Percentiles rank a stretch among this genome's conserved stretches.
phyloP scores from a whole-genome alignment of 2,888 invertebrate species.

The Colostygia pectinataria region DNA sequence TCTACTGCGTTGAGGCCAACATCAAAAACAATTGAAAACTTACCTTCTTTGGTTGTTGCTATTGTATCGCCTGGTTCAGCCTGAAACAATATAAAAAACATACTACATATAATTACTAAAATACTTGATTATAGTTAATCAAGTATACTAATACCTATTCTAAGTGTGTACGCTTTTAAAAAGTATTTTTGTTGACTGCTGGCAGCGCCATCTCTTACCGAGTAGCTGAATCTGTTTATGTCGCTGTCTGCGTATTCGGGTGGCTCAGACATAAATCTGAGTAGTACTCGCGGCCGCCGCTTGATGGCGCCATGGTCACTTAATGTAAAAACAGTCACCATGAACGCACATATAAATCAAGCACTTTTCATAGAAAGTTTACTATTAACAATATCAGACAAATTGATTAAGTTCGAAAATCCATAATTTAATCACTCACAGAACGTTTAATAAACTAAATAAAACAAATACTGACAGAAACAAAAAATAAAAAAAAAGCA shows the following conservation, averaged over 20 bases:
- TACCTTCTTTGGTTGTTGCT: constrained; percentile 95
- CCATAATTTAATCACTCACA: constrained; percentile 12
- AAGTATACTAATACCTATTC: too few species aligned
- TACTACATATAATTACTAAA: neutral
- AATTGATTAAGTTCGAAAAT: constrained; percentile 4
- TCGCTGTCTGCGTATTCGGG: constrained; percentile 46
- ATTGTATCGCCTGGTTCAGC: constrained; percentile 89
- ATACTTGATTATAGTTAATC: too few species aligned
- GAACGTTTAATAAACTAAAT: neutral
- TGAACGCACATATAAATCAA: constrained; percentile 71
- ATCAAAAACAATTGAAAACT: constrained; percentile 9
- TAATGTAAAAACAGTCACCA: constrained; percentile 87
- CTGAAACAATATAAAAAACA: constrained; percentile 66
- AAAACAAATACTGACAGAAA: neutral
- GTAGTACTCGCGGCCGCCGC: constrained; percentile 80
- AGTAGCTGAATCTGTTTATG: constrained; percentile 62
- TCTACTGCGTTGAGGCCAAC: neutral
- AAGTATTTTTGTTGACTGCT: neutral
- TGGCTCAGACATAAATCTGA: constrained; percentile 65
- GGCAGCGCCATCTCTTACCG: constrained; percentile 77
- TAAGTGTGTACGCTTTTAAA: too few species aligned
- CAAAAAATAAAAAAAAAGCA: neutral
- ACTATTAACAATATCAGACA: constrained; percentile 9
- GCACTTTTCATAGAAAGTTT: constrained; percentile 31
- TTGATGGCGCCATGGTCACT: constrained; percentile 83